phyloP scores from a whole-genome alignment of 2,113 vertebrate species.

The Podocnemis expansa region DNA sequence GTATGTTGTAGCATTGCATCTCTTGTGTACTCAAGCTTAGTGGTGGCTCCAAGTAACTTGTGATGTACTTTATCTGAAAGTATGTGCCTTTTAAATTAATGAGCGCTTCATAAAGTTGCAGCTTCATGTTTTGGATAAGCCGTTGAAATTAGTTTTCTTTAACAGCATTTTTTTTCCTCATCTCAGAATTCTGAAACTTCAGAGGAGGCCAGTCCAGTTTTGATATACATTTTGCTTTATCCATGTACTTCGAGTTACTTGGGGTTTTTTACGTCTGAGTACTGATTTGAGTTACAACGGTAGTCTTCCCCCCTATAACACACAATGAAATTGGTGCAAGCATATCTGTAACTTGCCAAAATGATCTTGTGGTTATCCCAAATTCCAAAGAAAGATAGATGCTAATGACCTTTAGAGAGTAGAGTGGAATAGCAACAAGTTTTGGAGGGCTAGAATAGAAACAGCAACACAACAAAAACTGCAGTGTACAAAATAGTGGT shows the following conservation, averaged over 20 bases:
- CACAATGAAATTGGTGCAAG: background rate
- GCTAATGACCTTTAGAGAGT: background rate
- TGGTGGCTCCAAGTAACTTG: background rate
- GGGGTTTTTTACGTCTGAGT: background rate
- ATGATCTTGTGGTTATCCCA: accelerated
- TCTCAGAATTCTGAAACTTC: background rate
- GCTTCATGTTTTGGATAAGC: background rate
- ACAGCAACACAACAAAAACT: background rate
- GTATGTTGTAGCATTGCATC: background rate
- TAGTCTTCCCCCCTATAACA: background rate
- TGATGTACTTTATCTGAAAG: background rate
- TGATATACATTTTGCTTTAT: background rate
- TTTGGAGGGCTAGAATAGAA: background rate
- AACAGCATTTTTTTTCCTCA: background rate
- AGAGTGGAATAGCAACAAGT: background rate
- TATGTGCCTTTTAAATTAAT: accelerated
- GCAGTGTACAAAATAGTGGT: background rate
- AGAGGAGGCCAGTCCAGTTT: background rate
- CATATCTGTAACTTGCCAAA: background rate
- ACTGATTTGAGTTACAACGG: background rate
- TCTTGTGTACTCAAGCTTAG: background rate
- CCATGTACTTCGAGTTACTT: background rate
- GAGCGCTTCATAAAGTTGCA: background rate
- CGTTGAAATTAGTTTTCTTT: background rate
- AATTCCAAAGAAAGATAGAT: background rate